A percentile compares a stretch with the other conserved stretches of the same genome.
phyloP scores from a whole-genome alignment of 2,113 vertebrate species.

The Tetrao urogallus region DNA sequence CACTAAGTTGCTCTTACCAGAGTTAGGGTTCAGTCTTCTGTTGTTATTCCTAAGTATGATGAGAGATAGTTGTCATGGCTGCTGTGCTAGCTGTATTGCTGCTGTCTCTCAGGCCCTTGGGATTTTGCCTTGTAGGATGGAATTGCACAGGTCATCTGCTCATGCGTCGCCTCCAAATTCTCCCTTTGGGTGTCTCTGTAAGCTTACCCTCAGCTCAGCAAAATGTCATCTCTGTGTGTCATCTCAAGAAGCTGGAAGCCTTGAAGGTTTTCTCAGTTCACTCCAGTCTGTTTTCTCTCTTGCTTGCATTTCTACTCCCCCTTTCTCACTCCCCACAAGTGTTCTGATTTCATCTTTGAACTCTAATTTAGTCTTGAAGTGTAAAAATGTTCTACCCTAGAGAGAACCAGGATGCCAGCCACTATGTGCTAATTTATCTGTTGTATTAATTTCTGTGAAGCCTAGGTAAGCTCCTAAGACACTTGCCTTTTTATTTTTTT shows the following conservation, averaged over 20 bases:
- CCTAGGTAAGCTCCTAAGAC: background rate
- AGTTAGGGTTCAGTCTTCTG: background rate
- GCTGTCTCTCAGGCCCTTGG: background rate
- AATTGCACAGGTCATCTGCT: background rate
- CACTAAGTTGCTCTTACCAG: background rate
- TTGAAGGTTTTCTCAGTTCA: background rate
- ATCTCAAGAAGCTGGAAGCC: background rate
- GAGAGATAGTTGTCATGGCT: background rate
- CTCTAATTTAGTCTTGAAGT: background rate
- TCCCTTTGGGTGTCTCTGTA: background rate
- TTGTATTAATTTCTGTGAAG: background rate
- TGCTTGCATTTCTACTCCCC: background rate
- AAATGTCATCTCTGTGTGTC: background rate
- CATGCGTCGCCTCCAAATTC: background rate
- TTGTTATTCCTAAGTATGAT: background rate
- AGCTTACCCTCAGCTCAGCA: background rate
- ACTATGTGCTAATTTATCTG: background rate
- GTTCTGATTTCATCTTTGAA: background rate
- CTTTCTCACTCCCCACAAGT: accelerated
- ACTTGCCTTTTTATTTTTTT: background rate
- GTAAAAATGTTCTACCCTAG: background rate
- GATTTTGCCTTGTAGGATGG: background rate
- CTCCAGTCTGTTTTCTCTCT: background rate
- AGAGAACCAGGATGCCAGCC: background rate
- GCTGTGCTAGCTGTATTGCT: background rate